Evolutionary conservation across 1,140 invertebrate species (phyloP).

Genomic region (Oppia nitens): DNA sequence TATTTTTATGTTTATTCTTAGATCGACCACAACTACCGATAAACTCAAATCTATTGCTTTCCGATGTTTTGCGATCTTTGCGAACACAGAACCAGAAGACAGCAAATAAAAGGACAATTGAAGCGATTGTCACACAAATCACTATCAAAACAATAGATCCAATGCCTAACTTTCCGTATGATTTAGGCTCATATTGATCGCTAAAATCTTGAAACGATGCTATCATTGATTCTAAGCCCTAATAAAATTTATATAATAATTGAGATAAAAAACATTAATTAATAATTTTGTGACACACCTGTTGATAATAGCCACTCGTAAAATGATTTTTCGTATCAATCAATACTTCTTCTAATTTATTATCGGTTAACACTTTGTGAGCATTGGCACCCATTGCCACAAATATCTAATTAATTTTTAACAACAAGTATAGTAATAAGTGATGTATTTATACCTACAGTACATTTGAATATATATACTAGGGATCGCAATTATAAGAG

Average conservation of each 20-base stretch:
- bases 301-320: not conserved
- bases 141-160: not conserved
- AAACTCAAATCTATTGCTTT: not conserved
- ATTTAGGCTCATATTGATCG: not conserved
- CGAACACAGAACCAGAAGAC: not conserved
- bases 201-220: not conserved
- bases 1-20: not conserved
- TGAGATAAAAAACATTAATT: not conserved
- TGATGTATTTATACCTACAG: too few species aligned
- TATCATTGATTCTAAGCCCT: not conserved
- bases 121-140: not conserved
- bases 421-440: too few species aligned
- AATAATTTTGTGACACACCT: not conserved
- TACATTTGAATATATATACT: too few species aligned
- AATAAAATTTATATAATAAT: not conserved
- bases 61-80: not conserved
- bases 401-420: not conserved
- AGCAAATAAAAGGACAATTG: not conserved
- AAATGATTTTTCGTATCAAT: not conserved
- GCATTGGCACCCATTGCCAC: not conserved
- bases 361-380: not conserved
- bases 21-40: not conserved
- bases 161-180: not conserved
- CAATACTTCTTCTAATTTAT: not conserved
- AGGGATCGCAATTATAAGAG: too few species aligned